Conservation (phyloP, 2,113 vertebrate genomes). For the Urocolius indicus region DNA sequence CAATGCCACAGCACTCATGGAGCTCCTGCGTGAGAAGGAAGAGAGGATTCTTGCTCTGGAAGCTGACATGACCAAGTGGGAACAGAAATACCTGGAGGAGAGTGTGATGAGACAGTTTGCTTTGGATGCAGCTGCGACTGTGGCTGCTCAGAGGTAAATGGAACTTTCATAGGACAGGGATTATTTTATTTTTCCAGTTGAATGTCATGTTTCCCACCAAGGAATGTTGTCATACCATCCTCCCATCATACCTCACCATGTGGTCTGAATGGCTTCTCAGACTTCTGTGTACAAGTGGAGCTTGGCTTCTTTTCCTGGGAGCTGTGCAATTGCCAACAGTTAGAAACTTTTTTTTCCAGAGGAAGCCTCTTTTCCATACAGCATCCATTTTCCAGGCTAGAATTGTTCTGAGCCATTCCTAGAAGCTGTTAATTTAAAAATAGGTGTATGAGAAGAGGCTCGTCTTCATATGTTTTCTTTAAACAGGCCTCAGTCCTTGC, state of each 20-base stretch:
- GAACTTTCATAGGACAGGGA: neutral
- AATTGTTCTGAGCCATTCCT: conserved; percentile 22
- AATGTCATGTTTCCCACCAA: neutral
- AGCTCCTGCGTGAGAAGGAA: conserved; percentile 96
- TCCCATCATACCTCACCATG: neutral
- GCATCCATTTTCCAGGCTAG: neutral
- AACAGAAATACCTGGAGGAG: conserved; percentile 98
- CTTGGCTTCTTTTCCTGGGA: conserved; percentile 41
- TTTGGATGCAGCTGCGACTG: conserved; percentile 93
- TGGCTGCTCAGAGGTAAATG: conserved; percentile 90
- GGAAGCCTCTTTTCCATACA: neutral
- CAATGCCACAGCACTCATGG: conserved; percentile 89
- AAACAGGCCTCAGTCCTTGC: neutral
- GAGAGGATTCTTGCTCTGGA: conserved; percentile 96
- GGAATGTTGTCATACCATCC: conserved; percentile 4
- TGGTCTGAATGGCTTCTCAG: neutral
- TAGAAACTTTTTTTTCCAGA: neutral
- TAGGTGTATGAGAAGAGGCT: neutral
- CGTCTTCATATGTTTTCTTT: neutral
- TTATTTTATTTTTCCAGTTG: conserved; percentile 44
- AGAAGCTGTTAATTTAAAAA: conserved; percentile 29
- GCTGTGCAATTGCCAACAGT: conserved; percentile 11
- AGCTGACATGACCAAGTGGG: conserved; percentile 99
- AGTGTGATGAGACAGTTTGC: conserved; percentile 99
- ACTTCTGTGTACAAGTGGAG: neutral